Evolutionary conservation across 1,140 invertebrate species (phyloP), one percentile per base, ranked within the genome.

Genomic region (Laodelphax striatellus): DNA sequence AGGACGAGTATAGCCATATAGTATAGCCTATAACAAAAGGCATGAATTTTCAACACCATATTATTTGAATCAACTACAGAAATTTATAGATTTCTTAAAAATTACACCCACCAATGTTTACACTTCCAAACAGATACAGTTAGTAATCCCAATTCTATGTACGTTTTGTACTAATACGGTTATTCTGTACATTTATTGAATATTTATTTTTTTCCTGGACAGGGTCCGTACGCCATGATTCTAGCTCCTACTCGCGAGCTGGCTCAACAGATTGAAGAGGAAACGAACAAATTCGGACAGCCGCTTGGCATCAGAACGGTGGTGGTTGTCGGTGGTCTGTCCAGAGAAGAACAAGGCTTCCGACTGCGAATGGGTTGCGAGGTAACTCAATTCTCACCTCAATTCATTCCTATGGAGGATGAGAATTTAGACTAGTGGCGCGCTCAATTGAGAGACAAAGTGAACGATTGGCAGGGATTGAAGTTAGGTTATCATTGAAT

Each of bases 241-340:
- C 79, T 99, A 70, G 96, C 97, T 1, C 97, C 97, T 1, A 99
- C 97, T 52, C 86, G 97, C 76, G 97, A 99, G 73, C 85, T 99
- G 76, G 97, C 97, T 0, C 96, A 99, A 71, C 97, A 99, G 76
- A 99, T 99, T 68, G 97, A 99, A 77, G 96, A 99, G 76, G 97
- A 99, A 76, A 95, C 94, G 0, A 90, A 89, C 60, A 99, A 98
- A 76, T 99, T 99, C 79, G 97, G 95, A 21, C 84, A 91, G 65
- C 89, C 90, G 4, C 76, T 99, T 9, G 94, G 92, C 22, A 97
- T 99, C 52, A 82, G 94, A 58, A 98, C 95, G 28, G 96, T 99
- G 0, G 93, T 98, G 8, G 92, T 99, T 42, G 98, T 99, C 63
- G 97, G 97, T 73, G 97, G 97, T 76, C 75, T 98, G 1, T 97